A percentile compares a stretch with the other conserved stretches of the same genome.
Evolutionary conservation across 2,888 invertebrate species (phyloP).

Genomic region (Chymomyza amoena): DNA sequence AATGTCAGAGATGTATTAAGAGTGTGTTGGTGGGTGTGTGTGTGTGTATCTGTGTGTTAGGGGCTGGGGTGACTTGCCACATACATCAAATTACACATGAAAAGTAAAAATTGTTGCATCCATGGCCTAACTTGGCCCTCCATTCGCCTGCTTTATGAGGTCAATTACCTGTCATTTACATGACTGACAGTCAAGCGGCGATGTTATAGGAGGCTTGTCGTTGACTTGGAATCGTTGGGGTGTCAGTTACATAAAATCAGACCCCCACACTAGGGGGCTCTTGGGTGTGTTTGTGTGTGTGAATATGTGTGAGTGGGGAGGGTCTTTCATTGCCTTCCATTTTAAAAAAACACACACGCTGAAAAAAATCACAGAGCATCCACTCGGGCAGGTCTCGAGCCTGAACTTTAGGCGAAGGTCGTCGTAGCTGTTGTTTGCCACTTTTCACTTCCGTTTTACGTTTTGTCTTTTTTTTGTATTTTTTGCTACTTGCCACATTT

Average conservation of each 20-base stretch:
- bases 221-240: slow-evolving; percentile 33
- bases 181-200: slow-evolving; percentile 42
- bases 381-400: background rate
- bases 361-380: slow-evolving; percentile 43
- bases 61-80: slow-evolving; percentile 12
- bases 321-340: slow-evolving; percentile 29
- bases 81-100: slow-evolving; percentile 59
- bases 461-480: slow-evolving; percentile 26
- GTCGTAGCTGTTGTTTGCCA: slow-evolving; percentile 23
- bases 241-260: slow-evolving; percentile 52
- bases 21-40: background rate
- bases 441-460: slow-evolving; percentile 30
- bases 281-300: background rate
- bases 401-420: slow-evolving; percentile 66
- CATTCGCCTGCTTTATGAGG: slow-evolving; percentile 53
- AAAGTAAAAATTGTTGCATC: slow-evolving; percentile 71
- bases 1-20: slow-evolving; percentile 15
- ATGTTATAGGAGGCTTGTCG: background rate
- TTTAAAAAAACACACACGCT: slow-evolving; percentile 1
- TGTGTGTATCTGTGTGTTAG: background rate
- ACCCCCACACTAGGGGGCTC: background rate
- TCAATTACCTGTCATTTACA: slow-evolving; percentile 73
- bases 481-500: slow-evolving; percentile 5
- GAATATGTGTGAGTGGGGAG: background rate
- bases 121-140: slow-evolving; percentile 12